Evolutionary conservation across 92 coral and sea anemone species (phyloP).

Genomic region (Phenganax stokvisi): DNA sequence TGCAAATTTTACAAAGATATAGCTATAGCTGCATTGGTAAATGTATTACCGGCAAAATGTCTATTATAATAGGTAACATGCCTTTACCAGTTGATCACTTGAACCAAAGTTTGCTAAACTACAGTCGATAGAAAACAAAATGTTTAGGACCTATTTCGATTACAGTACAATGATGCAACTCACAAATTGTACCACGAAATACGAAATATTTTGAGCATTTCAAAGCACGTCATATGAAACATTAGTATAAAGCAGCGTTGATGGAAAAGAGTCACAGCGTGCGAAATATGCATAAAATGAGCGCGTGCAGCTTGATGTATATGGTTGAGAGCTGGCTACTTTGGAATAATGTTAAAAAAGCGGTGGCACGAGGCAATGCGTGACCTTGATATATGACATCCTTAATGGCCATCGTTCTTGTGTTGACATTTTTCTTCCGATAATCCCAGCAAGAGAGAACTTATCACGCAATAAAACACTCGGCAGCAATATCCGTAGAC

Average conservation of each 20-base stretch:
- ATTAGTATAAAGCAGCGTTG: neutral
- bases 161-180: too few species aligned
- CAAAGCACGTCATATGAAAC: neutral
- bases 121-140: too few species aligned
- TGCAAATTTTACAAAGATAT: too few species aligned
- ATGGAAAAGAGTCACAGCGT: neutral
- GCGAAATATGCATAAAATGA: neutral
- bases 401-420: slow-evolving; percentile 22
- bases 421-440: slow-evolving; percentile 20
- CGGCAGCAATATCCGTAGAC: slow-evolving; percentile 11
- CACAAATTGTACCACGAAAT: neutral
- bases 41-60: too few species aligned
- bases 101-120: too few species aligned
- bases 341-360: slow-evolving; percentile 4
- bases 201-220: neutral
- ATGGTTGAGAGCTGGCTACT: neutral
- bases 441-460: slow-evolving; percentile 40
- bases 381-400: slow-evolving; percentile 24
- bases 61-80: too few species aligned
- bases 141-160: too few species aligned
- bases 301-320: neutral
- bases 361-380: slow-evolving; percentile 26
- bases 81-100: too few species aligned
- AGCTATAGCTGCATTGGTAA: too few species aligned
- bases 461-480: slow-evolving; percentile 34